Evolutionary conservation across 2,888 invertebrate species (phyloP).

Genomic region (Campoplex capitator): DNA sequence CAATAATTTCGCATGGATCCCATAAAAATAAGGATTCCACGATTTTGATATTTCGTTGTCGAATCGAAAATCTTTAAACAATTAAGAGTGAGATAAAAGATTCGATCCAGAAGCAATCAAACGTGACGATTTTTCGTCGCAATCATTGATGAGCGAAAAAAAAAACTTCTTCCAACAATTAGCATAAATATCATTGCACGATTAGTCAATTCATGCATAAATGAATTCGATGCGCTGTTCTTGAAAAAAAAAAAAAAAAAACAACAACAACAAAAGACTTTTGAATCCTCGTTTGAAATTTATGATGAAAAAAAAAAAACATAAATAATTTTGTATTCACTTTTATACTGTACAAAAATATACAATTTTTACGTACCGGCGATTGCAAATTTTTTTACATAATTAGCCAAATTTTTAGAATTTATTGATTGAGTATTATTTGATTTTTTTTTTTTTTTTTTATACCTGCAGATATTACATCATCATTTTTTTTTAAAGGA

Average conservation of each 20-base stretch:
- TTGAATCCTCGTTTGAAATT: background rate
- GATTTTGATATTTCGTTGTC: background rate
- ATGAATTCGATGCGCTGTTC: background rate
- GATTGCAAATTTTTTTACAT: no score
- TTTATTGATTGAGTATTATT: background rate
- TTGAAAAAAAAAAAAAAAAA: background rate
- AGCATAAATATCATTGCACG: background rate
- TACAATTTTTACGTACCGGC: no score
- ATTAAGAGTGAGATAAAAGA: background rate
- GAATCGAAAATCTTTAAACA: no score
- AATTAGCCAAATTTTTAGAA: background rate
- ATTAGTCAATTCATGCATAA: background rate
- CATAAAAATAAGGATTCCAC: background rate
- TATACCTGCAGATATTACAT: background rate
- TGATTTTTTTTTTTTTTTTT: background rate
- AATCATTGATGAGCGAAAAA: background rate
- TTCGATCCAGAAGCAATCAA: background rate
- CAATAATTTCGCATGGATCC: no score
- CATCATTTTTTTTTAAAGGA: background rate
- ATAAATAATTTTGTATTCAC: background rate
- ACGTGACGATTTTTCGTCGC: background rate
- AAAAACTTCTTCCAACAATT: background rate
- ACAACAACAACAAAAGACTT: no score
- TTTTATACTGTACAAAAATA: background rate
- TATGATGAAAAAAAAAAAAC: background rate